Evolutionary conservation across 2,113 vertebrate species (phyloP), one percentile per base, ranked within the genome.

Genomic region (Callopanchax toddi): DNA sequence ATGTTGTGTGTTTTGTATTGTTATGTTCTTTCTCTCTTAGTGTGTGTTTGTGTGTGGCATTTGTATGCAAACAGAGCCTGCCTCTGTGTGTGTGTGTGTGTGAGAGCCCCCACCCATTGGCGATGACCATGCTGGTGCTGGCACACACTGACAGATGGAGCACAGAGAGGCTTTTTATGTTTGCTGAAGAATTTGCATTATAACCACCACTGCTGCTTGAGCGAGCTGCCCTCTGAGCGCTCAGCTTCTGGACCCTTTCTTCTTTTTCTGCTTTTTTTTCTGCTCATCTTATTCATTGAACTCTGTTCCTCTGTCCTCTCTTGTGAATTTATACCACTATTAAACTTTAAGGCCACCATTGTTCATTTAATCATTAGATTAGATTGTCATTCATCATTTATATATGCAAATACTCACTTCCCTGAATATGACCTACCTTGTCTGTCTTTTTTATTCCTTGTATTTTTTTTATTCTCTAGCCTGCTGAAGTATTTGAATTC

Each of bases 401-500:
- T 44, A 74, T 29, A 26, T 21, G 48, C 8, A 68, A 58, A 21
- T 32, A 32, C 6, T 7, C 22, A 48, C 29, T 39, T 11, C 22
- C 17, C n/a, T 44, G 23, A 54, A 32, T 49, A 18, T 13, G 17
- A 26, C 25, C 60, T 42, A 62, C 37, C 6, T 11, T 36, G 5
- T 60, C 3, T 63, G 11, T 59, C 11, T 6, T 0, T 67, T 12
- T 40, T 3, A 8, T n/a, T 56, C 11, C 43, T 13, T 45, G 13
- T 29, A 5, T 57, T n/a, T 39, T 44, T 65, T 1, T 52, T 11
- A 9, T 86, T 90, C 62, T 52, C 61, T 74, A 97, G 96, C 90
- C 91, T 62, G 97, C 95, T 53, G 97, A 98, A 76, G 70, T 91
- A 40, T 99, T 98, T 92, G 86, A 92, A 78, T 98, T 99, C 90